These are phyloP conservation scores for Formicarius rufipectus DNA, from an alignment of 2,113 vertebrate species.

Conservation along the genomic window DNA sequence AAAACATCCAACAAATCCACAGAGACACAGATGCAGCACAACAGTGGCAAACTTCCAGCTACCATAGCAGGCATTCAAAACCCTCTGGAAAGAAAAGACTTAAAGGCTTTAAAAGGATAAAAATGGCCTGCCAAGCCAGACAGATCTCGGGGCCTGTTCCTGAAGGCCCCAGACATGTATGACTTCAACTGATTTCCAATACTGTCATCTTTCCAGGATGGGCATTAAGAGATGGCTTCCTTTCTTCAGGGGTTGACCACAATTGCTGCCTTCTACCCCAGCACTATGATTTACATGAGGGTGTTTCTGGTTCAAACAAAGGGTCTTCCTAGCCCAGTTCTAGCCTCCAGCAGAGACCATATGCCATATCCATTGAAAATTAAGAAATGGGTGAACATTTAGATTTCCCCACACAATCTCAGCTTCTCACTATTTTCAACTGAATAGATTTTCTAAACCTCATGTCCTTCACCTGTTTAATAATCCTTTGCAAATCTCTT, in stretches of 20 bases:
- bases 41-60: slow-evolving; percentile 49
- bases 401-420: neutral
- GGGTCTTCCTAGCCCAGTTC: neutral
- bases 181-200: neutral
- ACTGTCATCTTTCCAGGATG: neutral
- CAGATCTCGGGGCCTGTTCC: neutral
- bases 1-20: slow-evolving; percentile 42
- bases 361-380: neutral
- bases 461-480: neutral
- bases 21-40: slow-evolving; percentile 27
- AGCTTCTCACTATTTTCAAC: neutral
- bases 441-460: neutral
- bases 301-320: neutral
- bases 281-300: neutral
- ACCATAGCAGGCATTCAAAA: neutral
- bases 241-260: neutral
- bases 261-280: neutral
- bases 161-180: neutral
- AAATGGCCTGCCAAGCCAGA: slow-evolving; percentile 9
- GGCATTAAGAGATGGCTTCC: neutral
- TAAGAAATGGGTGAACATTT: neutral
- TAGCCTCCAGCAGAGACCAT: neutral
- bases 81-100: slow-evolving; percentile 31
- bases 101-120: slow-evolving; percentile 26
- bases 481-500: neutral